Conservation (phyloP, 2,113 vertebrate species). For the Prolemur simus region DNA sequence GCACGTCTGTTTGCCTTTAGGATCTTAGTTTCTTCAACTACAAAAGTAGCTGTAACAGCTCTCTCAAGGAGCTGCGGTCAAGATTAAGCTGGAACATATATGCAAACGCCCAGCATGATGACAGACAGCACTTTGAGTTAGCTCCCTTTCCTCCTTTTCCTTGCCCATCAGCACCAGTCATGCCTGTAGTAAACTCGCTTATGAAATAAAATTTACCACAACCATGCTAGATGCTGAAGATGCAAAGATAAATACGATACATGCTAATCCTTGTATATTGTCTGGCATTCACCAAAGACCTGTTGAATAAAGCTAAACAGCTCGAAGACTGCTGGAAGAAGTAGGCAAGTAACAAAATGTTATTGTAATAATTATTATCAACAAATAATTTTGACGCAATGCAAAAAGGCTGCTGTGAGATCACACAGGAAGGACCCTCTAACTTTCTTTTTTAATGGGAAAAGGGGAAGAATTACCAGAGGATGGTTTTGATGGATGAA, state of each 20-base stretch:
- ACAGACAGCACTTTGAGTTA: not conserved
- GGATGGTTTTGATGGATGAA: not conserved
- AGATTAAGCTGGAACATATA: not conserved
- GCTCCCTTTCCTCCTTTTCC: not conserved
- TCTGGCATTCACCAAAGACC: not conserved
- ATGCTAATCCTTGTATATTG: not conserved
- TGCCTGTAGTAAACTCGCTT: not conserved
- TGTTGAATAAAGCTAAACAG: not conserved
- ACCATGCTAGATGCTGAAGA: not conserved
- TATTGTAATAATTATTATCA: not conserved
- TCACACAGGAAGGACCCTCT: not conserved
- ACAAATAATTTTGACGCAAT: not conserved
- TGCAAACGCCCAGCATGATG: not conserved
- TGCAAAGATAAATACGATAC: not conserved
- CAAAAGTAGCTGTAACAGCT: not conserved
- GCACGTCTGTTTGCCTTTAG: not conserved
- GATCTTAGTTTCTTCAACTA: not conserved
- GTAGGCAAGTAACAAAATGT: not conserved
- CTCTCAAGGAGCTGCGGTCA: not conserved
- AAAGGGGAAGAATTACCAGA: not conserved
- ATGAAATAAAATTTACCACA: not conserved
- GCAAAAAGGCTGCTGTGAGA: not conserved
- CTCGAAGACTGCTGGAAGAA: not conserved
- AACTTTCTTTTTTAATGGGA: not conserved
- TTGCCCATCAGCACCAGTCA: not conserved